phyloP scores from a whole-genome alignment of 2,888 invertebrate species.

The Coenonympha arcania region DNA sequence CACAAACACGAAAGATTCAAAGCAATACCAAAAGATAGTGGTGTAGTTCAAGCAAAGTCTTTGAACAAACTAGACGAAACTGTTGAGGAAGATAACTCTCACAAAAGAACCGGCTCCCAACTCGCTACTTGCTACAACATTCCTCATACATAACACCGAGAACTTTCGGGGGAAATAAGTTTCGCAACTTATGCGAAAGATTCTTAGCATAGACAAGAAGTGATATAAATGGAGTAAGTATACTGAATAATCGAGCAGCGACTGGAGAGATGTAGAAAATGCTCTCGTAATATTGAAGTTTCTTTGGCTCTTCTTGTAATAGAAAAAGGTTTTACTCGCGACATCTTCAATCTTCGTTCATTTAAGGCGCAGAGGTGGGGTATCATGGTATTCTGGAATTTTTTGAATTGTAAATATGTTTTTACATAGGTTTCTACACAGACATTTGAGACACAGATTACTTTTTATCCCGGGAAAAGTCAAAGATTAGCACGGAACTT shows the following conservation, averaged over 20 bases:
- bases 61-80: slow-evolving; percentile 4
- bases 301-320: too few species aligned
- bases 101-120: slow-evolving; percentile 11
- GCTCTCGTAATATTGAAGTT: too few species aligned
- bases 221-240: slow-evolving; percentile 9
- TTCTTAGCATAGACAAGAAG: slow-evolving; percentile 13
- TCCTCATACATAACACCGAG: slow-evolving; percentile 24
- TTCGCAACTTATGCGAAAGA: slow-evolving; percentile 14
- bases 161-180: slow-evolving; percentile 19
- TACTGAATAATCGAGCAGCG: neutral
- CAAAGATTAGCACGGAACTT: too few species aligned
- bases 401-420: too few species aligned
- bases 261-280: neutral
- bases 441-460: too few species aligned
- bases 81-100: slow-evolving; percentile 10
- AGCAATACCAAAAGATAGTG: neutral
- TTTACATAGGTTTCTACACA: too few species aligned
- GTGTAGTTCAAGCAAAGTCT: slow-evolving; percentile 3
- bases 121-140: slow-evolving; percentile 10
- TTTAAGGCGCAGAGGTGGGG: too few species aligned
- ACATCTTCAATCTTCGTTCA: too few species aligned
- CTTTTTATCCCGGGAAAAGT: too few species aligned
- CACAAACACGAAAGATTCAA: neutral
- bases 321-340: too few species aligned
- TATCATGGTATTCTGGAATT: too few species aligned